Evolutionary conservation across 2,888 invertebrate genomes (phyloP).

Genomic region (Torymus tubicola): DNA sequence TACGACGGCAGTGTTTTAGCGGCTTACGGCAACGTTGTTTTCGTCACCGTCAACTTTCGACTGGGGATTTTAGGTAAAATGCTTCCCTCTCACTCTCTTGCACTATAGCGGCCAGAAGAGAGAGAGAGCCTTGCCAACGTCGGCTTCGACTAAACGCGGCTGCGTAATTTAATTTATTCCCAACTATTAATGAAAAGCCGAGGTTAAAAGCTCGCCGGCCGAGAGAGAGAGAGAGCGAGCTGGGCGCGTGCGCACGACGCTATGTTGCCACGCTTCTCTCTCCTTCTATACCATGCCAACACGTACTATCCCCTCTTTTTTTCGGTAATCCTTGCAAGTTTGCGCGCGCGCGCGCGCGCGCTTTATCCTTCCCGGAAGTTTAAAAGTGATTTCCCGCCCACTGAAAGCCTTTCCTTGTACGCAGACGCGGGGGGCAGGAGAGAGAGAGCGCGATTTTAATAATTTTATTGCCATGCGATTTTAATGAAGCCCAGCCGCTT

Average conservation of each 20-base stretch:
- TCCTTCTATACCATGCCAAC: not conserved
- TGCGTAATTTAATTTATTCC: slow-evolving; percentile 47
- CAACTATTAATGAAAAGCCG: slow-evolving; percentile 41
- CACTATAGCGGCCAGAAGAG: too few species aligned
- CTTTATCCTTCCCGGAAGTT: not conserved
- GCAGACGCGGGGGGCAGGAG: too few species aligned
- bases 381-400: slow-evolving; percentile 32
- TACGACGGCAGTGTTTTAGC: slow-evolving; percentile 97
- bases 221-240: too few species aligned
- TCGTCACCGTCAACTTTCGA: slow-evolving; percentile 90
- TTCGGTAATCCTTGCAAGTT: not conserved
- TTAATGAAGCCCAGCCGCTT: not conserved
- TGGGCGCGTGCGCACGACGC: not conserved
- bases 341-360: not conserved
- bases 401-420: slow-evolving; percentile 42
- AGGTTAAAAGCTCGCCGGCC: not conserved
- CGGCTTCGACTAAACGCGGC: slow-evolving; percentile 7
- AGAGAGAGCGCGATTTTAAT: slow-evolving; percentile 29
- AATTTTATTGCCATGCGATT: slow-evolving; percentile 2
- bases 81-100: not conserved
- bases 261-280: not conserved
- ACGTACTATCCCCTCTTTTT: slow-evolving; percentile 1
- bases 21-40: slow-evolving; percentile 92
- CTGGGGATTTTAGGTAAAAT: slow-evolving; percentile 87
- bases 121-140: not conserved